Base-by-base conservation (phyloP, 1,140 invertebrate genomes). In the Eriosoma lanigerum region DNA sequence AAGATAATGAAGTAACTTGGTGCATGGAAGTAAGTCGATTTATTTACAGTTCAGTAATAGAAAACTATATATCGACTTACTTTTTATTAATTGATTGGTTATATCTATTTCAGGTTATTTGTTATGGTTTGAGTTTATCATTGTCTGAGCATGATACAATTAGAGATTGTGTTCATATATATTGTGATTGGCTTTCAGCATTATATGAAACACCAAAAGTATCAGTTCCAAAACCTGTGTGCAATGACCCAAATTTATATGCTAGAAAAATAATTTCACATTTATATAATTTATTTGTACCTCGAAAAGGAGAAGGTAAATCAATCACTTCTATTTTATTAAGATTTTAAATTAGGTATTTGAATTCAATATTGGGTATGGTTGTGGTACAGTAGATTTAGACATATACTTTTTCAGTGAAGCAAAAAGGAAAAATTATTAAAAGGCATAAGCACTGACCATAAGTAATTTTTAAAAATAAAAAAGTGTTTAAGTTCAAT, bases 161-260 rank as follows among this genome's bases (percentile, higher is more conserved):
- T 56, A 91, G 96, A 82, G 96, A 98, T 86, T 98, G 96, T 87
- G 96, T 98, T 12, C 95, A 94, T 86, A 92, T 98, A 29, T 98
- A 98, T 85, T 98, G 96, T 86, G 96, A 98, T 84, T 99, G 97
- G 97, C 86, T 99, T 38, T 92, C 93, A 0, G 93, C 95, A 1
- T 87, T 97, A 70, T 90, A 96, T 83, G 92, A 94, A 1, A 85
- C 88, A 81, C 93, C 94, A 2, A 93, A 94, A 83, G 89, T 93
- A 82, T 91, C 91, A 83, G 93, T 98, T 24, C 96, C 96, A 1
- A 90, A 90, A 83, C 94, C 93, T 3, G 91, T 99, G 17, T 88
- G 91, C 52, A 92, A 96, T 72, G 93, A 97, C 85, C 94, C 97
- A 0, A 96, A 97, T 85, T 89, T 93, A 81, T 98, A 97, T 88